Evolutionary conservation across 1,140 invertebrate genomes (phyloP), one percentile per base, ranked within the genome.

Genomic region (Formica selysi): DNA sequence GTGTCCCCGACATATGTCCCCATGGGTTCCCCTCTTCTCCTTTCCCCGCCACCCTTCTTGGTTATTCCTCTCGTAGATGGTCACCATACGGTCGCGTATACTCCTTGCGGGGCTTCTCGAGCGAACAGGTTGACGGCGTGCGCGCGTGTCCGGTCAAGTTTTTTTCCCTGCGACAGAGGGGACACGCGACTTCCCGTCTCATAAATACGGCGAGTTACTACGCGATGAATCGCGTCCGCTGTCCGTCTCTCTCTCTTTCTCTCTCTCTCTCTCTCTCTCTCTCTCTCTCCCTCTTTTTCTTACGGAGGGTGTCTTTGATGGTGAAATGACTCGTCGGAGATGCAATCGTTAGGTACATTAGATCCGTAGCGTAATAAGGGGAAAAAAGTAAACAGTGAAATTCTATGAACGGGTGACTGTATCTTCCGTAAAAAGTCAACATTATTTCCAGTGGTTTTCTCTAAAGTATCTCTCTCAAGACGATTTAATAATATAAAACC

Each of bases 1-100:
- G 87, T 88, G 86, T 89, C 86, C 68, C 80, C 79, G 88, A 86
- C 74, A 85, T 85, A 70, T 85, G 86, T 85, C 65, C 70, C 41
- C 41, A 61, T 79, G 19, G 41, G 22, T 70, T 13, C 48, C 16
- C 48, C 13, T 3, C 11, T 29, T 29, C 10, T 48, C 44, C 76
- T 62, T 32, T 48, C 61, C 10, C 57, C 41, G 62, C 32, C 26
- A 11, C 13, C 22, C 26, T 57, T 44, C 64, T 61, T 2, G 44
- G 41, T 61, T 36, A n/a, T 73, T 81, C 38, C 79, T 74, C 70
- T 70, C 74, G 61, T 54, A 32, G 65, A 79, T 67, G 61, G 71
- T 44, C 76, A 51, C 74, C 76, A 86, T 86, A 81, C 44, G 68
- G 44, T 70, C 74, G 29, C 38, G 54, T 79, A 57, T 32, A 44